These are phyloP conservation scores for Charina bottae DNA, from an alignment of 2,113 vertebrate species.

Conservation along the genomic window DNA sequence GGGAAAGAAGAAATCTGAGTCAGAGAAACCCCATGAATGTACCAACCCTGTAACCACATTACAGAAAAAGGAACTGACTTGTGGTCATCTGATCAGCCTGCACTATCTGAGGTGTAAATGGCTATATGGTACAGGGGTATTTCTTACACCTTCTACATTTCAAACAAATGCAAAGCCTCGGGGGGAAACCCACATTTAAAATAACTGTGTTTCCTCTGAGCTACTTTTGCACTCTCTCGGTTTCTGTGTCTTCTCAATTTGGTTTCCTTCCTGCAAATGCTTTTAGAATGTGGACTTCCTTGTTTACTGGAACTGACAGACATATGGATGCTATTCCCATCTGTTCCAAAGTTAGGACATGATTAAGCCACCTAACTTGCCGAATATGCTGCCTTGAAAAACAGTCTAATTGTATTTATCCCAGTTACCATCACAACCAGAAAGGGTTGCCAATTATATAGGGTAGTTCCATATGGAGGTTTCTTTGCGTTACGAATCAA, in stretches of 20 bases:
- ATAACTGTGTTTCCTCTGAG: conserved; percentile 23
- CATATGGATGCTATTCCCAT: not conserved
- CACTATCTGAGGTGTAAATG: not conserved
- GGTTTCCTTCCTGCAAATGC: conserved; percentile 16
- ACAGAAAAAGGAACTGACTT: not conserved
- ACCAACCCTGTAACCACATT: not conserved
- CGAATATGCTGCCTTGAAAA: not conserved
- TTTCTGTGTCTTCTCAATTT: conserved; percentile 3
- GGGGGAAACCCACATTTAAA: conserved; percentile 13
- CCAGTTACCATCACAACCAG: not conserved
- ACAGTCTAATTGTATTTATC: not conserved
- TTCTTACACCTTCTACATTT: not conserved
- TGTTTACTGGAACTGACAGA: not conserved
- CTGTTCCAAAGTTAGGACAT: not conserved
- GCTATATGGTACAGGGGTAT: not conserved
- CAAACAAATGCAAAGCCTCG: conserved; percentile 10
- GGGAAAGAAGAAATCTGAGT: not conserved
- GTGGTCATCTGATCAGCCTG: not conserved
- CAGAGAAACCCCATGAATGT: not conserved
- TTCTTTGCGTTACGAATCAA: not conserved
- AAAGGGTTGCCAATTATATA: not conserved
- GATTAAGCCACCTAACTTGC: not conserved
- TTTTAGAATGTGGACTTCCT: not conserved
- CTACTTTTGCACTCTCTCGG: conserved; percentile 13
- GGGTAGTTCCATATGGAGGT: not conserved